Percentiles rank a stretch among this genome's conserved stretches.
phyloP scores from a whole-genome alignment of 2,797 vertebrate genomes.

The Sebastes hopkinsi region DNA sequence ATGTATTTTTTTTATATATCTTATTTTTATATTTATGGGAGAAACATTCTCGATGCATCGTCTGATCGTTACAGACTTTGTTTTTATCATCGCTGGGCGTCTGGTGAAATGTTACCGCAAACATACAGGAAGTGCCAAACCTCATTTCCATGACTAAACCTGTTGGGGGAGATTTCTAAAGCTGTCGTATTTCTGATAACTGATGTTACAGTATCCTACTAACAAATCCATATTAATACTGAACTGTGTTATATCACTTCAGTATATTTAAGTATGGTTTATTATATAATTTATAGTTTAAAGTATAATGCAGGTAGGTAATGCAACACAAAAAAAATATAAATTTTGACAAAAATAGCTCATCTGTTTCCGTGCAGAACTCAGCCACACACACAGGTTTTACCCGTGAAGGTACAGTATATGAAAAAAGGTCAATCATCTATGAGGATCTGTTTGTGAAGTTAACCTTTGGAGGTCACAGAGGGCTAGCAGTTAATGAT shows the following conservation, averaged over 20 bases:
- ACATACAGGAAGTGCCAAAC: neutral
- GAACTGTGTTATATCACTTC: accelerated
- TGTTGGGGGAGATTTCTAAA: neutral
- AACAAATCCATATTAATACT: neutral
- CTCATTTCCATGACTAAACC: neutral
- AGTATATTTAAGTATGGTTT: neutral
- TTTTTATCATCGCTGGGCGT: neutral
- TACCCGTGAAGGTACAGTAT: too few relatives aligned
- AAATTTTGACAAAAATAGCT: too few relatives aligned
- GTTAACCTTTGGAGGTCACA: too few relatives aligned
- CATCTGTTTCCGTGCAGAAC: too few relatives aligned
- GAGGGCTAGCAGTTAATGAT: too few relatives aligned
- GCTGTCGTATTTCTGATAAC: neutral
- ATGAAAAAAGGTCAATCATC: too few relatives aligned
- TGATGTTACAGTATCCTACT: neutral
- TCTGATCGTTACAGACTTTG: too few relatives aligned
- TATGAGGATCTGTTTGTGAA: too few relatives aligned
- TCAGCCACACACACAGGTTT: too few relatives aligned
- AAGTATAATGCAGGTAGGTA: neutral
- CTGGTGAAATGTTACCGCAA: neutral
- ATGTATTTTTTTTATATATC: too few relatives aligned
- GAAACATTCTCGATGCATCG: neutral
- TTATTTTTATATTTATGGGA: neutral
- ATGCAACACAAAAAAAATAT: too few relatives aligned
- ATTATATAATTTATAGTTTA: neutral